Percentiles rank a stretch among this genome's conserved stretches.
These are phyloP conservation scores for Eumeta japonica DNA, from an alignment of 1,140 invertebrate species.

Conservation along the genomic window DNA sequence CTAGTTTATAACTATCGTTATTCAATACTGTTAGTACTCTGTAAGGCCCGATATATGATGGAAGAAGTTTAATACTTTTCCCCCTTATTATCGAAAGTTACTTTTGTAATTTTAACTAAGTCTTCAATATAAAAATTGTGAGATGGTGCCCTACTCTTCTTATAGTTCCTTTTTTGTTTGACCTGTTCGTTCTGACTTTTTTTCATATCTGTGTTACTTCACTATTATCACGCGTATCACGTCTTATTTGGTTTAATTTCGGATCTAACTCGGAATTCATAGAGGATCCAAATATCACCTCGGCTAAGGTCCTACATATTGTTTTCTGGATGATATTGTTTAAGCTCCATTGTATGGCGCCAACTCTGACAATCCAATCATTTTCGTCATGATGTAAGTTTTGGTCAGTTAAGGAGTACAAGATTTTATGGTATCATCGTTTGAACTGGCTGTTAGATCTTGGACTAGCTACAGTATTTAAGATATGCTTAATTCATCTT, in stretches of 20 bases:
- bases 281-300: slow-evolving; percentile 13
- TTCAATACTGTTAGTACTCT: no score
- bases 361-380: slow-evolving; percentile 8
- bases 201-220: background rate
- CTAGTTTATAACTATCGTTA: no score
- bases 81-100: slow-evolving; percentile 11
- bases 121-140: slow-evolving; percentile 10
- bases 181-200: slow-evolving; percentile 4
- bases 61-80: slow-evolving; percentile 17
- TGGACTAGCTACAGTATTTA: slow-evolving; percentile 5
- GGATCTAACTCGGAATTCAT: slow-evolving; percentile 13
- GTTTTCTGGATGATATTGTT: slow-evolving; percentile 13
- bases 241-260: slow-evolving; percentile 7
- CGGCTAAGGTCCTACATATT: slow-evolving; percentile 9
- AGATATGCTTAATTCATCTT: slow-evolving; percentile 4
- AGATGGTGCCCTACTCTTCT: slow-evolving; percentile 9
- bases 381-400: slow-evolving; percentile 6
- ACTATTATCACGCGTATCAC: background rate
- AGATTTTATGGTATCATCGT: background rate
- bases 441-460: slow-evolving; percentile 5
- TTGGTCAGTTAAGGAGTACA: slow-evolving; percentile 2
- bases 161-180: slow-evolving; percentile 12
- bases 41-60: slow-evolving; percentile 12
- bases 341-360: slow-evolving; percentile 10
- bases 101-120: slow-evolving; percentile 13